Percentiles rank a stretch among this genome's conserved stretches.
These are phyloP conservation scores for Numenius phaeopus DNA, from an alignment of 2,797 vertebrate genomes.

Conservation along the genomic window DNA sequence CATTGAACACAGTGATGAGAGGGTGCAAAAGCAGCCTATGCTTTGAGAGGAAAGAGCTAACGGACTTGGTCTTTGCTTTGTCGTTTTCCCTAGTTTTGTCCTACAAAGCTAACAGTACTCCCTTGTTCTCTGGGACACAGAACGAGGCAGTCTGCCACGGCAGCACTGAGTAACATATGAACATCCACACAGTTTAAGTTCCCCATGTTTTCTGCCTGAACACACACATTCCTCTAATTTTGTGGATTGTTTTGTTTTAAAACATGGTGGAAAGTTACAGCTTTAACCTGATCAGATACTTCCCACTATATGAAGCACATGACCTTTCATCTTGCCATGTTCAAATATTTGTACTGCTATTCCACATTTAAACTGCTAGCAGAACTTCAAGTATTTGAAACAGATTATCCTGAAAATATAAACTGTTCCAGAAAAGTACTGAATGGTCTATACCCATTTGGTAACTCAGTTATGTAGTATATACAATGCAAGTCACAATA, in stretches of 20 bases:
- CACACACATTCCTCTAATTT: not conserved
- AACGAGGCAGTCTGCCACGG: not conserved
- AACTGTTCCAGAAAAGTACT: not conserved
- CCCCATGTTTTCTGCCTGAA: not conserved
- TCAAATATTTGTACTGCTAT: conserved; percentile 52
- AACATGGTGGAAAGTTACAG: conserved; percentile 16
- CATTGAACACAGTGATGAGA: not conserved
- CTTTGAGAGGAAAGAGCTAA: not conserved
- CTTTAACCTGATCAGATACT: conserved; percentile 27
- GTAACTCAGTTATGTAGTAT: not conserved
- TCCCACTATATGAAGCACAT: not conserved
- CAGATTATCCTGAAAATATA: conserved; percentile 2
- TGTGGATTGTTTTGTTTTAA: conserved; percentile 2
- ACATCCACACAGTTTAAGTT: not conserved
- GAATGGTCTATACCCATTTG: not conserved
- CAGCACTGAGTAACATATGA: not conserved
- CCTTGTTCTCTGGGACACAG: not conserved
- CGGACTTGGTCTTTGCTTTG: not conserved
- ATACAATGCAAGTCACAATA: not conserved
- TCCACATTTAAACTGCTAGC: conserved; percentile 27
- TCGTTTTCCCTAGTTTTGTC: not conserved
- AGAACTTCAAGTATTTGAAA: conserved; percentile 33
- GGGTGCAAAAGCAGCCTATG: not conserved
- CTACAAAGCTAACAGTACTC: not conserved
- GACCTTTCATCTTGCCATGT: conserved; percentile 38